Evolutionary conservation across 2,888 invertebrate species (phyloP).

Genomic region (Pachymerium ferrugineum): DNA sequence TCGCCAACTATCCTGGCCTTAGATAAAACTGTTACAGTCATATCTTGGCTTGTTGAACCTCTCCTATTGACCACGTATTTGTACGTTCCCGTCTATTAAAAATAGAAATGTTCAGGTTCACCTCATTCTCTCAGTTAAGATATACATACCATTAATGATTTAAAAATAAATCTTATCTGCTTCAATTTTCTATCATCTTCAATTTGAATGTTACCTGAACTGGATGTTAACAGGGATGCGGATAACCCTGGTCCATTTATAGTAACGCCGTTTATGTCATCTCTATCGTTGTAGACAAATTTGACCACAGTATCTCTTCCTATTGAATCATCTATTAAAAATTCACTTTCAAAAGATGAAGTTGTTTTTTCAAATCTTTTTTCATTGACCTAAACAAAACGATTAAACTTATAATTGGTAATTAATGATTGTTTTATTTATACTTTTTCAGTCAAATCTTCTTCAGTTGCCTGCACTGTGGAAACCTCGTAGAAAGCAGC

Average conservation of each 20-base stretch:
- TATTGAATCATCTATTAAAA: conserved; percentile 13
- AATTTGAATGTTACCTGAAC: not conserved
- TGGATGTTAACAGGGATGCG: not conserved
- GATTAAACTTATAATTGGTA: not conserved
- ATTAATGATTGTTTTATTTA: no score
- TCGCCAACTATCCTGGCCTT: not conserved
- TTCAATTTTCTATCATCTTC: not conserved
- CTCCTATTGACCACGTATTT: not conserved
- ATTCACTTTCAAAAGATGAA: not conserved
- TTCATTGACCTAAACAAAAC: not conserved
- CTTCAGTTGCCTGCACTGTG: not conserved
- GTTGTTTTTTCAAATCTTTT: not conserved
- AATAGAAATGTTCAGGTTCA: no score
- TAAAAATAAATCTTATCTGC: not conserved
- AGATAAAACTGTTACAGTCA: conserved; percentile 7
- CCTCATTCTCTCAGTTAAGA: no score
- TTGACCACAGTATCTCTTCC: conserved; percentile 12
- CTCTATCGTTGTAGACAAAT: not conserved
- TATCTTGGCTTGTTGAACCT: not conserved
- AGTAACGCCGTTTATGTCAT: not conserved
- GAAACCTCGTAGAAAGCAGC: conserved; percentile 23
- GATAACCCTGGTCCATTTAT: not conserved
- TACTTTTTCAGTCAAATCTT: not conserved
- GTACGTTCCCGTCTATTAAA: conserved; percentile 5
- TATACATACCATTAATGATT: not conserved